phyloP scores from a whole-genome alignment of 2,797 vertebrate species.

The Naso thynnoides region DNA sequence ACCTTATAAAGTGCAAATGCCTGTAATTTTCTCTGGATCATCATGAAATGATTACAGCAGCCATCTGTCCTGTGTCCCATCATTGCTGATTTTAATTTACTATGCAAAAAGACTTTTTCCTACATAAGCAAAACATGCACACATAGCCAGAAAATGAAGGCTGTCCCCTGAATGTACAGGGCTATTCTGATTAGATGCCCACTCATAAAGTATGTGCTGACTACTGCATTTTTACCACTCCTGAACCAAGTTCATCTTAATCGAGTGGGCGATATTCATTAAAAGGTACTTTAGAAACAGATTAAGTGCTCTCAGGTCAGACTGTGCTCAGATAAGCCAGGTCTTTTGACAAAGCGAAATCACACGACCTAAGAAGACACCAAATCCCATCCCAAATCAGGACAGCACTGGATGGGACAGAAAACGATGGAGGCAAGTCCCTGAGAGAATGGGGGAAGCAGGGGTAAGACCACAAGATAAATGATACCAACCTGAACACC shows the following conservation, averaged over 20 bases:
- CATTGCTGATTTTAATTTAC: constrained; percentile 30
- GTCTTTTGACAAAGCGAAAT: constrained; percentile 24
- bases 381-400: constrained; percentile 47
- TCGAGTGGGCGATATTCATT: constrained; percentile 62
- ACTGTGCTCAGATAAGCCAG: constrained; percentile 36
- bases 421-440: constrained; percentile 18
- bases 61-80: constrained; percentile 5
- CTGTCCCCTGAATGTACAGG: constrained; percentile 17
- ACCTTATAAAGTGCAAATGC: background rate
- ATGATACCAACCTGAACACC: constrained; percentile 59
- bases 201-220: constrained; percentile 60
- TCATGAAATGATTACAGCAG: constrained; percentile 18
- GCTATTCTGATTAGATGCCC: constrained; percentile 60
- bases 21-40: background rate
- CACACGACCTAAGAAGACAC: constrained; percentile 26
- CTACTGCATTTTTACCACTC: constrained; percentile 46
- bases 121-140: constrained; percentile 38
- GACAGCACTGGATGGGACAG: constrained; percentile 33
- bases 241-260: constrained; percentile 53
- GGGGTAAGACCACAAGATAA: constrained; percentile 57
- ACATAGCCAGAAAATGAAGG: constrained; percentile 25
- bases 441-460: constrained; percentile 72
- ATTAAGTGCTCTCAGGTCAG: constrained; percentile 51
- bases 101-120: constrained; percentile 25
- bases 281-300: constrained; percentile 65